A percentile compares a stretch with the other conserved stretches of the same genome.
Evolutionary conservation across 2,888 invertebrate genomes (phyloP).

Genomic region (Zele albiditarsus): DNA sequence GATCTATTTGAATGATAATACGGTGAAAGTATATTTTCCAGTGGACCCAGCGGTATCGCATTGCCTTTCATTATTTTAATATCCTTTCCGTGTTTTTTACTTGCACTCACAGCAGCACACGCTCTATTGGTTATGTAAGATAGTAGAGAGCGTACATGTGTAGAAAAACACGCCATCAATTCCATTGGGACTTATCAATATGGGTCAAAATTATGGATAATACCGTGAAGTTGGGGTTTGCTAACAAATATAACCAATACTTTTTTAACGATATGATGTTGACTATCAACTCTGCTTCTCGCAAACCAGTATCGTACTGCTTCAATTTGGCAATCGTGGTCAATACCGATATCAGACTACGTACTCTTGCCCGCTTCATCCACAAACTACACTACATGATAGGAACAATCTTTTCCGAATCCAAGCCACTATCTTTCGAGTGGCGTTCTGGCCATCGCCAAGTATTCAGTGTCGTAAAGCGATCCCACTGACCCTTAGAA

Average conservation of each 20-base stretch:
- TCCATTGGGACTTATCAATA: constrained; percentile 28
- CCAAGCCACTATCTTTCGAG: background rate
- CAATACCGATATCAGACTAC: background rate
- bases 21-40: constrained; percentile 42
- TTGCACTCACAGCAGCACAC: background rate
- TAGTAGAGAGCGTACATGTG: background rate
- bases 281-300: constrained; percentile 1
- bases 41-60: constrained; percentile 18
- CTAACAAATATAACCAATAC: background rate
- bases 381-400: background rate
- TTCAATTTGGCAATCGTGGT: constrained; percentile 2
- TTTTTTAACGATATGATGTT: constrained; percentile 1
- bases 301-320: background rate
- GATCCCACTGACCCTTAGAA: background rate
- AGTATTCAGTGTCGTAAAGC: background rate
- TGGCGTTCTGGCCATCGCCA: background rate
- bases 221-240: background rate
- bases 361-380: background rate
- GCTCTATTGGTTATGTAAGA: constrained; percentile 17
- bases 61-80: constrained; percentile 31
- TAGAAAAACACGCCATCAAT: background rate
- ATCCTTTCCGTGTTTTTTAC: constrained; percentile 9
- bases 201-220: constrained; percentile 37
- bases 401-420: background rate
- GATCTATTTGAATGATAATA: constrained; percentile 22